Evolutionary conservation across 2,797 vertebrate genomes (phyloP), one percentile per base, ranked within the genome.

Genomic region (Mormyrus hasselquistii): DNA sequence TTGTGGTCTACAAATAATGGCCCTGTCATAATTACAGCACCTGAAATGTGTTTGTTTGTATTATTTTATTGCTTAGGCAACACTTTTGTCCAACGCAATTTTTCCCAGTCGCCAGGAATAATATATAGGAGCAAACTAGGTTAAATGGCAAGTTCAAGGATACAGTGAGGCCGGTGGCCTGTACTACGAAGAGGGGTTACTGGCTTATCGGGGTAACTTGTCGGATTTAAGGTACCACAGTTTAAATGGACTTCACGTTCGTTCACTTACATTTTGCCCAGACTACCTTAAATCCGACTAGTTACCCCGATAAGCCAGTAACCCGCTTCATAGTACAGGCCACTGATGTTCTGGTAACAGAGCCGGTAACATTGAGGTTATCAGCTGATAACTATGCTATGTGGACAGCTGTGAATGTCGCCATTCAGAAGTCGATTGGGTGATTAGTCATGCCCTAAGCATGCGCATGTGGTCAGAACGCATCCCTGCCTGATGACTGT

Each of bases 11-110:
- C 84, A 47, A 47, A 86, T 52, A 79, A 38, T 25, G 41, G 87
- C 65, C 87, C 87, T 88, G 62, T 73, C 55, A 69, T 34, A 88
- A 69, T 65, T 88, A 22, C 52, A 59, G 4, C 19, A 50, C 52
- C 10, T 44, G 38, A 57, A 59, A 88, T 44, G 65, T 52, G 19
- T 84, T 47, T 84, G 79, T 47, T 47, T 47, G 19, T 25, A 47
- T 47, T 84, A 44, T 50, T 84, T 84, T 84, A 84, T 50, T 84
- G 41, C 44, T 47, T 84, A 84, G 79, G 19, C 44, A 50, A 84
- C 47, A 84, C 19, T 84, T 84, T 84, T 47, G 79, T 50, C 79
- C 19, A 50, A 38, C 19, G 9, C 19, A n/a, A 7, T 82, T 47
- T 41, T 50, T 25, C 76, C 22, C 19, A 22, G 16, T 4, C 10